These are phyloP conservation scores for Caenorhabditis angaria DNA, from an alignment of 2,888 invertebrate species.

Conservation along the genomic window DNA sequence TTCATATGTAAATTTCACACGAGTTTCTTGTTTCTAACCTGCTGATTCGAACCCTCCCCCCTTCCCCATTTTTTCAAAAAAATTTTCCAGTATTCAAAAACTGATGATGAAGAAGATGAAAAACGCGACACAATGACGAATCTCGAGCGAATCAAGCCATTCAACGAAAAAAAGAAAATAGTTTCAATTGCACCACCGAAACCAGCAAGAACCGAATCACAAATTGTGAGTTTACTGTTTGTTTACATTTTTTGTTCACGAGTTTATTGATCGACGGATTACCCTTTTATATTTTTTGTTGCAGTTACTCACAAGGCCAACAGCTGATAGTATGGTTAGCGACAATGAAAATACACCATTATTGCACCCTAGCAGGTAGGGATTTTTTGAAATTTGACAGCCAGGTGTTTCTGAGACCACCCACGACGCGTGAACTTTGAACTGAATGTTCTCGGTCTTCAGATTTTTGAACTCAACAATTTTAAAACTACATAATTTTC, in stretches of 20 bases:
- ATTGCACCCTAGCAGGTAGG: constrained; percentile 31
- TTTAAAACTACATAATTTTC: too few relatives aligned
- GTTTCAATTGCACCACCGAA: constrained; percentile 15
- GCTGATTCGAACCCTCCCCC: too few relatives aligned
- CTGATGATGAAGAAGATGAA: background rate
- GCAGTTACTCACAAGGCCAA: constrained; percentile 17
- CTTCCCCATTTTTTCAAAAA: too few relatives aligned
- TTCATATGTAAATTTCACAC: too few relatives aligned
- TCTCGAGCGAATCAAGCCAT: background rate
- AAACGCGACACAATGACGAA: background rate
- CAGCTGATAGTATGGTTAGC: constrained; percentile 7
- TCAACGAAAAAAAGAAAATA: constrained; percentile 8
- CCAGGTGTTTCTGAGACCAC: too few relatives aligned
- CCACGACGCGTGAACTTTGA: too few relatives aligned
- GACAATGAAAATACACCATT: constrained; percentile 33
- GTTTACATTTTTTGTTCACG: background rate
- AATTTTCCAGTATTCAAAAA: constrained; percentile 10
- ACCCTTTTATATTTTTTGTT: background rate
- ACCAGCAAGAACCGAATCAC: constrained; percentile 1
- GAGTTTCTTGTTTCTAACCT: too few relatives aligned
- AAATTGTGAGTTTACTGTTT: constrained; percentile 8
- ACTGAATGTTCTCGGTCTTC: too few relatives aligned
- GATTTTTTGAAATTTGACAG: too few relatives aligned
- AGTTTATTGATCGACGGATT: background rate
- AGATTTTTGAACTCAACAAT: too few relatives aligned